Percentiles rank a stretch among this genome's conserved stretches.
Conservation (phyloP, 2,797 vertebrate genomes). For the Tenualosa ilisha region DNA sequence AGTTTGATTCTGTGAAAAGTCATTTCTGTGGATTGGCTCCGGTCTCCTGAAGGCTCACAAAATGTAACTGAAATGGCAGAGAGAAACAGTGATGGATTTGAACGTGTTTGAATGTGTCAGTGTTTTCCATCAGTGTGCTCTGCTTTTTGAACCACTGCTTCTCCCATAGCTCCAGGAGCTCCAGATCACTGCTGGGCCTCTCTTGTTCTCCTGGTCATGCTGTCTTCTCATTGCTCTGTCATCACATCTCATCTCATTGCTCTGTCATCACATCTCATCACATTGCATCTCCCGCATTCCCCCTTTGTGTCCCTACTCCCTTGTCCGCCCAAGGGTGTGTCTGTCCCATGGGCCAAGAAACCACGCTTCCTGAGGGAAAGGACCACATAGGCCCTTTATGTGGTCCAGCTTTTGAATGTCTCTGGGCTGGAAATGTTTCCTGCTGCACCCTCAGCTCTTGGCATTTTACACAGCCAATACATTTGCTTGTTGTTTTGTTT, state of each 20-base stretch:
- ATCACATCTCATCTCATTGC: neutral
- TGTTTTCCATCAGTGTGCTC: neutral
- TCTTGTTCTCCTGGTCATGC: neutral
- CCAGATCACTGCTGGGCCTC: neutral
- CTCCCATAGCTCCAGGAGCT: neutral
- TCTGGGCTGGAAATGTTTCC: neutral
- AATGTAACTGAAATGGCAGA: slow-evolving; percentile 9
- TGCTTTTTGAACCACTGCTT: neutral
- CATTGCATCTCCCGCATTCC: neutral
- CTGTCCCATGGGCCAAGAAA: neutral
- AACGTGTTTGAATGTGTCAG: neutral
- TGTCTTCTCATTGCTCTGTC: neutral
- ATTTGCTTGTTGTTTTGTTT: neutral
- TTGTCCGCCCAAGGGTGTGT: neutral
- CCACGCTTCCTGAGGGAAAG: neutral
- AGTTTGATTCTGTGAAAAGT: neutral
- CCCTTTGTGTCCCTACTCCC: neutral
- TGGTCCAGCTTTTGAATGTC: slow-evolving; percentile 6
- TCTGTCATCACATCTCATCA: neutral
- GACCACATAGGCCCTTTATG: slow-evolving; percentile 12
- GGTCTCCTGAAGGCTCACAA: neutral
- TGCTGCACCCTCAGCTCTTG: neutral
- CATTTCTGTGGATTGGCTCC: neutral
- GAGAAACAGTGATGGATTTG: slow-evolving; percentile 12
- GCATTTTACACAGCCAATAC: neutral